Evolutionary conservation across 2,113 vertebrate species (phyloP).

Genomic region (Prinia subflava): DNA sequence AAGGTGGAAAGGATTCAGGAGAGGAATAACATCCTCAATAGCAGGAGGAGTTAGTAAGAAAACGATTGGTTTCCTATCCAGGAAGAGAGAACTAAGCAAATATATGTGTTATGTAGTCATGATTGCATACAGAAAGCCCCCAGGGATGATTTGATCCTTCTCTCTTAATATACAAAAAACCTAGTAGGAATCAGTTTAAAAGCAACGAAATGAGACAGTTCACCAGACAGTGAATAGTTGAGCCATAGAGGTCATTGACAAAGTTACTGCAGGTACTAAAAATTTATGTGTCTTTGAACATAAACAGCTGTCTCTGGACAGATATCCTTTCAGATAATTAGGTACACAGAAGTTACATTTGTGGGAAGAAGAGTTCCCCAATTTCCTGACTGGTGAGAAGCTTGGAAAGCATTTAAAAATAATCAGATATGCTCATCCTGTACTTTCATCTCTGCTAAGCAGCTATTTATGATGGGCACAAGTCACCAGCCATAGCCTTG

Average conservation of each 20-base stretch:
- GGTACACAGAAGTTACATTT: background rate
- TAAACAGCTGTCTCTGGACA: background rate
- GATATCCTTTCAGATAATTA: background rate
- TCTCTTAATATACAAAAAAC: background rate
- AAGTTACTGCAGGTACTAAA: background rate
- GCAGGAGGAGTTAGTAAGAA: background rate
- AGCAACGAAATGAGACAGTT: background rate
- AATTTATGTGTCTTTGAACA: background rate
- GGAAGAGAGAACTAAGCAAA: background rate
- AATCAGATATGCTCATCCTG: background rate
- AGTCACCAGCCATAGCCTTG: background rate
- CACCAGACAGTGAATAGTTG: background rate
- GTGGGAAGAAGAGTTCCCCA: background rate
- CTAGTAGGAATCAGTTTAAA: background rate
- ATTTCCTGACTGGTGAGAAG: background rate
- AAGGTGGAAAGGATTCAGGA: background rate
- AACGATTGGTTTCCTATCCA: background rate
- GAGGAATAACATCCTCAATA: background rate
- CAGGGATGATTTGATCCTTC: accelerated
- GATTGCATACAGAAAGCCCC: background rate
- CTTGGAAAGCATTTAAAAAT: background rate
- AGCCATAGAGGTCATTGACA: background rate
- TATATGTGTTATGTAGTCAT: background rate
- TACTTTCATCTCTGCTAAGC: background rate
- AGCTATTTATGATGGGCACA: background rate